phyloP scores from a whole-genome alignment of 2,888 invertebrate species.

The Acrobasis repandana region DNA sequence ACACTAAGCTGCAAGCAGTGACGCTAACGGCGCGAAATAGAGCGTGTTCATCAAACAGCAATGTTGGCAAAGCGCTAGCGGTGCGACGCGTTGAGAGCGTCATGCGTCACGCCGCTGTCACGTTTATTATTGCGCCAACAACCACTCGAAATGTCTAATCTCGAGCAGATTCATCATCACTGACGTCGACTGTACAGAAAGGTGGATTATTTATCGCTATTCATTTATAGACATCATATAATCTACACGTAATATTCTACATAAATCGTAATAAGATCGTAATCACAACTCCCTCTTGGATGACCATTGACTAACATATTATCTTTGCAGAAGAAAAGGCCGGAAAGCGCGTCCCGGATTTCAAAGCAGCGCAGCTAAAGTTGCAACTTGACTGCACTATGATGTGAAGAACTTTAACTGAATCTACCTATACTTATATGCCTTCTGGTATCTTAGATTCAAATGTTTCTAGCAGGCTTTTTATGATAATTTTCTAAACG shows the following conservation, averaged over 20 bases:
- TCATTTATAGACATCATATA: conserved; percentile 65
- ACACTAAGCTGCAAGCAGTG: conserved; percentile 52
- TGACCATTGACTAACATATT: too few relatives aligned
- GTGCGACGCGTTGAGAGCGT: conserved; percentile 42
- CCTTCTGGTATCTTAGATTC: too few relatives aligned
- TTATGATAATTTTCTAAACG: too few relatives aligned
- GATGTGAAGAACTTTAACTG: too few relatives aligned
- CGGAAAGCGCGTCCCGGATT: too few relatives aligned
- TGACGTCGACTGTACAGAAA: conserved; percentile 65
- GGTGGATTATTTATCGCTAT: conserved; percentile 58
- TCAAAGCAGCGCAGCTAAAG: too few relatives aligned
- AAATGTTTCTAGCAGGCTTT: too few relatives aligned
- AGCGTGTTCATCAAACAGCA: conserved; percentile 49
- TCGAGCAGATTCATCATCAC: conserved; percentile 66
- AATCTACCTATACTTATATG: too few relatives aligned
- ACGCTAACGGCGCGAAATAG: conserved; percentile 55
- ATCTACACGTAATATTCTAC: conserved; percentile 63
- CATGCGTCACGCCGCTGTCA: conserved; percentile 57
- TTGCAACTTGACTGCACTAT: too few relatives aligned
- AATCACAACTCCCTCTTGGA: too few relatives aligned
- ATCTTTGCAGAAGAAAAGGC: too few relatives aligned
- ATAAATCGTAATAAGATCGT: conserved; percentile 31
- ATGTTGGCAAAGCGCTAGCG: conserved; percentile 48
- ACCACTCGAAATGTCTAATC: conserved; percentile 66
- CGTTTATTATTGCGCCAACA: conserved; percentile 65